Evolutionary conservation across 2,888 invertebrate species (phyloP).

Genomic region (Pachydiplax longipennis): DNA sequence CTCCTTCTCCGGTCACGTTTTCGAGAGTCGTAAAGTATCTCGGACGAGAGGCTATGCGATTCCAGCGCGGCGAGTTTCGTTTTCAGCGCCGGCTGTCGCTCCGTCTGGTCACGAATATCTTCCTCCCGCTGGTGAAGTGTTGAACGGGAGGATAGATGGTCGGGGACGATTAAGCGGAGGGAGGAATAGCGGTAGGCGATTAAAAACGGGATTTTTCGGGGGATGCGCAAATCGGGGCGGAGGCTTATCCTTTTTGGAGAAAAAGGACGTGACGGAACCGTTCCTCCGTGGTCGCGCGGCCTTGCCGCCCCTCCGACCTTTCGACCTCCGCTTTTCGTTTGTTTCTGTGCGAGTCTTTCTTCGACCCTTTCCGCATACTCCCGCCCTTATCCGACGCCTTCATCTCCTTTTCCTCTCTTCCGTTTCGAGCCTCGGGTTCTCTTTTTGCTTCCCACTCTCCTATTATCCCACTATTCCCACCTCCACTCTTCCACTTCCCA

Average conservation of each 20-base stretch:
- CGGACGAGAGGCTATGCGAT: neutral
- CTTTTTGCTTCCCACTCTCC: neutral
- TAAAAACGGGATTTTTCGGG: neutral
- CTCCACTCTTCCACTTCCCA: neutral
- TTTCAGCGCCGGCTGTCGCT: neutral
- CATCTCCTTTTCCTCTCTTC: neutral
- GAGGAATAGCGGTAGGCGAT: neutral
- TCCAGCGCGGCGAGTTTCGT: neutral
- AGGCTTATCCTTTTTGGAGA: neutral
- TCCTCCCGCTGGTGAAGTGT: neutral
- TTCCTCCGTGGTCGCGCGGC: neutral
- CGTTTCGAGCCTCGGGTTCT: neutral
- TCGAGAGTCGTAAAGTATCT: neutral
- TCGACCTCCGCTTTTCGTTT: neutral
- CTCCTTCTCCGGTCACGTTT: neutral
- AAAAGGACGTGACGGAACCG: neutral
- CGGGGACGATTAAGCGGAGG: neutral
- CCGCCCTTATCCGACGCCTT: neutral
- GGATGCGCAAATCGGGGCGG: neutral
- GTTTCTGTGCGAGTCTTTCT: neutral
- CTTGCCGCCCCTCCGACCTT: conserved; percentile 8
- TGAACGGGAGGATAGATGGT: neutral
- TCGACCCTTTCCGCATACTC: neutral
- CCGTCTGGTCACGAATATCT: neutral
- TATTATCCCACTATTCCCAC: neutral